These are phyloP conservation scores for Synaphobranchus kaupii DNA, from an alignment of 2,797 vertebrate genomes.

Conservation along the genomic window DNA sequence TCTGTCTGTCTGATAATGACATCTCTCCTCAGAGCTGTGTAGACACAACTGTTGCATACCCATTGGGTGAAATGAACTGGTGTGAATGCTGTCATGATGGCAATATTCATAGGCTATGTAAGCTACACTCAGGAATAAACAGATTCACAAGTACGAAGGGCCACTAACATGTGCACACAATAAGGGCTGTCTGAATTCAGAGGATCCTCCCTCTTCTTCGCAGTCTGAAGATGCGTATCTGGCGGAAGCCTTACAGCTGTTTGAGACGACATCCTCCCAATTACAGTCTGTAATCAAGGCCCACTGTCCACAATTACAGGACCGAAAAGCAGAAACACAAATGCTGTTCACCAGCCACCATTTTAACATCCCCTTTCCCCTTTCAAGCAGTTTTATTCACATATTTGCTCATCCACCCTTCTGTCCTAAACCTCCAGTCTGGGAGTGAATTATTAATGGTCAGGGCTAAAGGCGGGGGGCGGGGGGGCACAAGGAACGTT, in stretches of 20 bases:
- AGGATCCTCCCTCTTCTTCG: background rate
- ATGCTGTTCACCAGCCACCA: background rate
- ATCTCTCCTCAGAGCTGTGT: background rate
- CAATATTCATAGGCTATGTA: background rate
- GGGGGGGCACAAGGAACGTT: background rate
- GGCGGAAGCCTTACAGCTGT: background rate
- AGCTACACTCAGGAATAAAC: background rate
- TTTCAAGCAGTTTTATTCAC: background rate
- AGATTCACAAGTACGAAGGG: background rate
- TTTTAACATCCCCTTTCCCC: background rate
- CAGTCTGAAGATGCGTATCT: background rate
- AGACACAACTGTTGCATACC: background rate
- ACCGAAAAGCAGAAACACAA: background rate
- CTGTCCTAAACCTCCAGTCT: background rate
- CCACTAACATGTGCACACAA: background rate
- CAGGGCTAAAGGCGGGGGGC: background rate
- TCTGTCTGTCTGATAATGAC: background rate
- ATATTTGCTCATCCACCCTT: background rate
- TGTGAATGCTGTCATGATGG: background rate
- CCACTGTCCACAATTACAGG: background rate
- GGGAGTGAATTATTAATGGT: slow-evolving; percentile 22
- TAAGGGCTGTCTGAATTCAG: background rate
- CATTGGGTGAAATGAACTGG: background rate
- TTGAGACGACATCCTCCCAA: background rate
- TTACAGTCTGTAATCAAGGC: background rate